phyloP scores from a whole-genome alignment of 2,113 vertebrate genomes.

The Alaudala cheleensis region DNA sequence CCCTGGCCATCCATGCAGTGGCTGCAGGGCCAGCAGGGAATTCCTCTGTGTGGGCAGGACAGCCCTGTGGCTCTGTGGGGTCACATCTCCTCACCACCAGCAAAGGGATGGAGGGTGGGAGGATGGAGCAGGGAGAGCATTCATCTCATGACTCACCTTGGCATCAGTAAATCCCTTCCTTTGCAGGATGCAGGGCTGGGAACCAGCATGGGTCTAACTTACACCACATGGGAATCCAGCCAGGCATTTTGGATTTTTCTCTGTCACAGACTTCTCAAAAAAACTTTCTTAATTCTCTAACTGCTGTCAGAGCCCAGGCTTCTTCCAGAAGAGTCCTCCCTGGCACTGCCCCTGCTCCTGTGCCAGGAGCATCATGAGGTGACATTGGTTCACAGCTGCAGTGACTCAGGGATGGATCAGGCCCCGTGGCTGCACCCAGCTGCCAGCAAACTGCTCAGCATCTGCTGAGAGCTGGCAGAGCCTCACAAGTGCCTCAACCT shows the following conservation, averaged over 20 bases:
- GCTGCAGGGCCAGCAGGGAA: neutral
- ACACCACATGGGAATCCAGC: neutral
- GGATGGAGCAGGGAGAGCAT: neutral
- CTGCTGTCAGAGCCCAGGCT: neutral
- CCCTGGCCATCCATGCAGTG: neutral
- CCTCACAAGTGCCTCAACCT: rapidly evolving
- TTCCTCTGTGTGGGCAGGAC: neutral
- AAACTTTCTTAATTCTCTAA: neutral
- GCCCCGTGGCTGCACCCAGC: neutral
- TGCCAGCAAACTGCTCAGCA: neutral
- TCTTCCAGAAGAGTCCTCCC: neutral
- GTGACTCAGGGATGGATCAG: neutral
- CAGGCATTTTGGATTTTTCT: neutral
- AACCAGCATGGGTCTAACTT: neutral
- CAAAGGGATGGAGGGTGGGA: neutral
- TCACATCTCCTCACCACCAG: rapidly evolving
- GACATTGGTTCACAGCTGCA: neutral
- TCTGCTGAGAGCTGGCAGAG: neutral
- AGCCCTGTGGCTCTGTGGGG: neutral
- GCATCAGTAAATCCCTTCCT: neutral
- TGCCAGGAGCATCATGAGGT: neutral
- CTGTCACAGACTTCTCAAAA: neutral
- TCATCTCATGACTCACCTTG: neutral
- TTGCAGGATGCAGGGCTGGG: neutral
- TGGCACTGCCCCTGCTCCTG: neutral